These are phyloP conservation scores for Apostichopus japonicus DNA, from an alignment of 35 echinoderm and acorn worm species.

Conservation along the genomic window DNA sequence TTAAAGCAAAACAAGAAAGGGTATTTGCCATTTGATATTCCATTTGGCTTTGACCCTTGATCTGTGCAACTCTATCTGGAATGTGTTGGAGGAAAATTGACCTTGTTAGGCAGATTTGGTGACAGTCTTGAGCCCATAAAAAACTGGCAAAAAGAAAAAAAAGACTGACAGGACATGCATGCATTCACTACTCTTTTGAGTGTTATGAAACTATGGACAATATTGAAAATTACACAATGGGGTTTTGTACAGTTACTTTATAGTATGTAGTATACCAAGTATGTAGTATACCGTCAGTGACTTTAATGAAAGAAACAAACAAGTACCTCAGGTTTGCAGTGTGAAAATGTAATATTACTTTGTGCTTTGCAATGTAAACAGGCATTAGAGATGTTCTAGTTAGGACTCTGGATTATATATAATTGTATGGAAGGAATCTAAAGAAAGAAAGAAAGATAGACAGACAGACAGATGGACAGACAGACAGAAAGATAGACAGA, in stretches of 20 bases:
- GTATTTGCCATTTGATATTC: conserved; percentile 48
- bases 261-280: background rate
- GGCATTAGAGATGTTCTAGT: no score
- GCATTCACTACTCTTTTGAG: background rate
- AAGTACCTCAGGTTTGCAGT: no score
- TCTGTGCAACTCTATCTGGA: conserved; percentile 36
- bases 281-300: background rate
- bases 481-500: no score
- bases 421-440: no score
- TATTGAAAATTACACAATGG: no score
- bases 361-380: no score
- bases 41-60: conserved; percentile 45
- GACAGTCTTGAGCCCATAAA: background rate
- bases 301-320: no score
- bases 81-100: conserved; percentile 41
- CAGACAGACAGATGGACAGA: no score
- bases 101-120: conserved; percentile 32
- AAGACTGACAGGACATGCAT: background rate
- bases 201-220: background rate
- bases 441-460: no score
- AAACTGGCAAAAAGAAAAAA: background rate
- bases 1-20: conserved; percentile 19
- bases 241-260: background rate
- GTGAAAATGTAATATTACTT: no score
- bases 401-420: no score